These are phyloP conservation scores for Neoscelio sp. DNA, from an alignment of 2,888 invertebrate genomes.

Conservation along the genomic window DNA sequence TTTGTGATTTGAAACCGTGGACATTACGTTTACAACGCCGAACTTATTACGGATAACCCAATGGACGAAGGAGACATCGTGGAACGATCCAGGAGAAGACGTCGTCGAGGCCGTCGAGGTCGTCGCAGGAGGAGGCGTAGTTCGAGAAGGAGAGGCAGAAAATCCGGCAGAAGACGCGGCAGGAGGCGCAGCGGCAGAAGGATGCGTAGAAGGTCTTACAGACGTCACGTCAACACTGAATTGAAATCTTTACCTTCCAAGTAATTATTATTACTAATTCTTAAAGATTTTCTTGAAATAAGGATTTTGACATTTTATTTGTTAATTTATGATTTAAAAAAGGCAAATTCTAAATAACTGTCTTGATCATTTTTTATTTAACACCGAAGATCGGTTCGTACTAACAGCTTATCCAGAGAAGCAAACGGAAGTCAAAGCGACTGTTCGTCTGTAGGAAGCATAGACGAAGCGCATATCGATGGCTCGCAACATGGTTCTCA, in stretches of 20 bases:
- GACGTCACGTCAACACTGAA: not conserved
- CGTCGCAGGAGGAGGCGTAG: slow-evolving; percentile 8
- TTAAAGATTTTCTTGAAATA: too few relatives aligned
- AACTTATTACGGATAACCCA: slow-evolving; percentile 44
- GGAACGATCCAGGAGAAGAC: slow-evolving; percentile 31
- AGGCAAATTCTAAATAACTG: too few relatives aligned
- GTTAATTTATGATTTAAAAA: too few relatives aligned
- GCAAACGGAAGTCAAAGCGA: slow-evolving; percentile 36
- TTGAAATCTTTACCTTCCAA: not conserved
- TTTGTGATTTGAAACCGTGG: slow-evolving; percentile 68
- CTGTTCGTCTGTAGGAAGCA: slow-evolving; percentile 58
- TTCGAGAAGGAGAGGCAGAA: slow-evolving; percentile 18
- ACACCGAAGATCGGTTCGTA: not conserved
- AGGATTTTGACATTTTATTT: too few relatives aligned
- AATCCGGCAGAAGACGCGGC: not conserved
- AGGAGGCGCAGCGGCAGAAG: slow-evolving; percentile 10
- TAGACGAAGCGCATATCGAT: not conserved
- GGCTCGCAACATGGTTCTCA: slow-evolving; percentile 12
- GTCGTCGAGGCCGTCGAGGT: slow-evolving; percentile 34
- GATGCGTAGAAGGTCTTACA: slow-evolving; percentile 17
- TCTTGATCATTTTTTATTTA: too few relatives aligned
- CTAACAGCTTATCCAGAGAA: not conserved
- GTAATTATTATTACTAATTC: too few relatives aligned
- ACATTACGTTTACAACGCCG: slow-evolving; percentile 72
- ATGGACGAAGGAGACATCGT: slow-evolving; percentile 8